Evolutionary conservation across 2,113 vertebrate genomes (phyloP).

Genomic region (Psittacara wagleri): DNA sequence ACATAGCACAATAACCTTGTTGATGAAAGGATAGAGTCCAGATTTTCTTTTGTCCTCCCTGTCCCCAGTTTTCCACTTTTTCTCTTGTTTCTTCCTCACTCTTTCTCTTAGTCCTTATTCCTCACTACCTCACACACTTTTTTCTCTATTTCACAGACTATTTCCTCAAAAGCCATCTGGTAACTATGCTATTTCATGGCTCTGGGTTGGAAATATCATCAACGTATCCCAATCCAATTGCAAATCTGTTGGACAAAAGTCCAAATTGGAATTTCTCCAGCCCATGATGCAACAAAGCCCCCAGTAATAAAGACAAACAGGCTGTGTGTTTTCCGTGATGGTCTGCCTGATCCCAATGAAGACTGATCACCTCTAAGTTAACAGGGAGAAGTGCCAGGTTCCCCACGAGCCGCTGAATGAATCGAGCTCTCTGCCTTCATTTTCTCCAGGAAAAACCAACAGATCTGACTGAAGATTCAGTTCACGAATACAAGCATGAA

Average conservation of each 20-base stretch:
- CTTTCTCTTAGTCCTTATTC: neutral
- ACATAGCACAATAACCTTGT: neutral
- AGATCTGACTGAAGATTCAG: slow-evolving; percentile 41
- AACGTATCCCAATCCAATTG: neutral
- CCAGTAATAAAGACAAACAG: slow-evolving; percentile 77
- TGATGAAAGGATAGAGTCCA: neutral
- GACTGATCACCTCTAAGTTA: slow-evolving; percentile 73
- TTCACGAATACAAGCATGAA: slow-evolving; percentile 33
- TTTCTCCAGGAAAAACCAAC: slow-evolving; percentile 46
- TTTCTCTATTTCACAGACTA: neutral
- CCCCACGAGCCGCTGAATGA: slow-evolving; percentile 29
- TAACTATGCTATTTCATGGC: slow-evolving; percentile 20
- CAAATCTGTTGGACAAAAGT: slow-evolving; percentile 22
- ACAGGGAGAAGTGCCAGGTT: slow-evolving; percentile 46
- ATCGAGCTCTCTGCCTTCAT: slow-evolving; percentile 36
- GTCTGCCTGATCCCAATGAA: slow-evolving; percentile 70
- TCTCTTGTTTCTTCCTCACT: neutral
- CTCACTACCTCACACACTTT: neutral
- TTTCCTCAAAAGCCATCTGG: neutral
- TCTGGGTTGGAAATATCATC: neutral
- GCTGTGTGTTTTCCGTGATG: slow-evolving; percentile 69
- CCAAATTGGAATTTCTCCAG: slow-evolving; percentile 66
- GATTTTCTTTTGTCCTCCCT: slow-evolving; percentile 39
- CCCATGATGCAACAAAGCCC: slow-evolving; percentile 69
- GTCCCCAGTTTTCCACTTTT: slow-evolving; percentile 16